A percentile compares a stretch with the other conserved stretches of the same genome.
Evolutionary conservation across 2,888 invertebrate genomes (phyloP).

Genomic region (Caenorhabditis uteleia): DNA sequence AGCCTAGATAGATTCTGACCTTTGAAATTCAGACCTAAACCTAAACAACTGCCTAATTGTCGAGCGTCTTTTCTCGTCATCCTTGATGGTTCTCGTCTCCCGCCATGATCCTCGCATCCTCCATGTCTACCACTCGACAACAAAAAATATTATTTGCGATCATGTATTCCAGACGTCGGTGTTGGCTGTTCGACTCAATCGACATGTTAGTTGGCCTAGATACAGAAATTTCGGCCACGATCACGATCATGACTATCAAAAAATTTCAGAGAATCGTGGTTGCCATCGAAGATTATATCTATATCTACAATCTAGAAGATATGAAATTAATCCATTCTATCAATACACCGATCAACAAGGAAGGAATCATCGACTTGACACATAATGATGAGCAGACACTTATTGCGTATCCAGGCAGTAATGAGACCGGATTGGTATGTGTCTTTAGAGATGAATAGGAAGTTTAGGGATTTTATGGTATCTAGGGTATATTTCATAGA

Average conservation of each 20-base stretch:
- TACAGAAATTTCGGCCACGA: neutral
- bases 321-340: slow-evolving; percentile 85
- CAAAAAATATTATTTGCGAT: slow-evolving; percentile 80
- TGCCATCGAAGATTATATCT: slow-evolving; percentile 93
- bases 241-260: too few relatives aligned
- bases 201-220: slow-evolving; percentile 76
- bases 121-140: slow-evolving; percentile 95
- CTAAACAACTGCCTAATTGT: slow-evolving; percentile 73
- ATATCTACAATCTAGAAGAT: slow-evolving; percentile 90
- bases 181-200: slow-evolving; percentile 90
- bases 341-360: slow-evolving; percentile 93
- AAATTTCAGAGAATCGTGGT: slow-evolving; percentile 87
- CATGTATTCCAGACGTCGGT: slow-evolving; percentile 94
- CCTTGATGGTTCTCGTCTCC: slow-evolving; percentile 92
- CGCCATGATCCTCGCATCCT: slow-evolving; percentile 83
- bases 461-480: too few relatives aligned
- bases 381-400: slow-evolving; percentile 81
- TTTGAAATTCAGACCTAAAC: slow-evolving; percentile 13
- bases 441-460: too few relatives aligned
- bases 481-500: too few relatives aligned
- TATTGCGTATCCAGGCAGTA: slow-evolving; percentile 88
- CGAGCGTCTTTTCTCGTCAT: slow-evolving; percentile 94
- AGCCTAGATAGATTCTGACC: too few relatives aligned
- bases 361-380: slow-evolving; percentile 75
- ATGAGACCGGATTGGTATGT: slow-evolving; percentile 58